These are phyloP conservation scores for Lithobates sylvaticus DNA, from an alignment of 2,797 vertebrate genomes.

Conservation along the genomic window DNA sequence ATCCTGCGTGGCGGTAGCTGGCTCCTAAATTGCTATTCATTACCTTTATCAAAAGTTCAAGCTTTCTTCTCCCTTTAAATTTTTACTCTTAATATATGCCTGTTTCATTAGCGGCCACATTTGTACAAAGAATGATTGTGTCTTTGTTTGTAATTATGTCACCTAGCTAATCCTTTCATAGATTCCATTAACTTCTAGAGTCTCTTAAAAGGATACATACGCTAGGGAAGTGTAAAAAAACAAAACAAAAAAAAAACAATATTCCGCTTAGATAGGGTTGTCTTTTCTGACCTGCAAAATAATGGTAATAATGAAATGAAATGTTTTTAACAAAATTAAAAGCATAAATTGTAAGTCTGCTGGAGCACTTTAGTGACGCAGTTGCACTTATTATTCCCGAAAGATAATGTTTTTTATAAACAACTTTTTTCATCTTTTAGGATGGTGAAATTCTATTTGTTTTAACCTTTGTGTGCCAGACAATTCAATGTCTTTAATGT, in stretches of 20 bases:
- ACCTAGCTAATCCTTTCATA: slow-evolving; percentile 56
- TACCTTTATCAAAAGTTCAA: slow-evolving; percentile 60
- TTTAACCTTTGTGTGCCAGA: slow-evolving; percentile 15
- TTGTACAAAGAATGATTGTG: slow-evolving; percentile 51
- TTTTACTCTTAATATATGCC: slow-evolving; percentile 51
- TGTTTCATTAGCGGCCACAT: slow-evolving; percentile 58
- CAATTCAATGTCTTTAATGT: not conserved
- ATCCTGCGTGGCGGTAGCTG: slow-evolving; percentile 20
- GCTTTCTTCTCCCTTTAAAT: slow-evolving; percentile 50
- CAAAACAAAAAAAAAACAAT: not conserved
- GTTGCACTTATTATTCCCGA: slow-evolving; percentile 44
- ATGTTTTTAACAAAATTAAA: slow-evolving; percentile 62
- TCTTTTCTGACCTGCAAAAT: slow-evolving; percentile 59
- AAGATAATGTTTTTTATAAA: slow-evolving; percentile 30
- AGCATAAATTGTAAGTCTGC: slow-evolving; percentile 56
- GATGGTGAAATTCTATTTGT: slow-evolving; percentile 7
- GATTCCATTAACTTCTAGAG: slow-evolving; percentile 54
- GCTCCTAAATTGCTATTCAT: slow-evolving; percentile 60
- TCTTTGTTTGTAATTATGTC: slow-evolving; percentile 61
- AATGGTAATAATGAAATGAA: slow-evolving; percentile 61
- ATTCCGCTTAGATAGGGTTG: slow-evolving; percentile 9
- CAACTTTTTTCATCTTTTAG: slow-evolving; percentile 10
- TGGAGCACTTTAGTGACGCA: slow-evolving; percentile 25
- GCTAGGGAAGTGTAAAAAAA: slow-evolving; percentile 1
- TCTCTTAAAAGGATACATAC: slow-evolving; percentile 50